A percentile compares a stretch with the other conserved stretches of the same genome.
These are phyloP conservation scores for Trachelus troglodyta DNA, from an alignment of 2,888 invertebrate species.

Conservation along the genomic window DNA sequence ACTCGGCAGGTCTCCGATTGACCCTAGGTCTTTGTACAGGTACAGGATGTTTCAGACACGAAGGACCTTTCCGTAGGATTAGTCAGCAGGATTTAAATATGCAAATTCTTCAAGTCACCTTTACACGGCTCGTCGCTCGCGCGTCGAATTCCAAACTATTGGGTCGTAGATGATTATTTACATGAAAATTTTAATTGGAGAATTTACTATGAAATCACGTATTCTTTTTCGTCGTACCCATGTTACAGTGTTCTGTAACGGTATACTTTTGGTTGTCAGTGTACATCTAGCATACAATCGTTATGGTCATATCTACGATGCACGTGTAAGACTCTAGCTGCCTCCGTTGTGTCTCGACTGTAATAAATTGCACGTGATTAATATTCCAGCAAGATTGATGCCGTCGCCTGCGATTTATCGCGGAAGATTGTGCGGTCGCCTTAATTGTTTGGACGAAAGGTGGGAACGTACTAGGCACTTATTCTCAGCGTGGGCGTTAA, in stretches of 20 bases:
- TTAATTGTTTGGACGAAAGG: neutral
- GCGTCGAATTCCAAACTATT: neutral
- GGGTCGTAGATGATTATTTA: neutral
- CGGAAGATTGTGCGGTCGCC: neutral
- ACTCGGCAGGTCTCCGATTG: neutral
- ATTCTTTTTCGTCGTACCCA: neutral
- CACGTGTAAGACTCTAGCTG: neutral
- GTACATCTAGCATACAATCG: neutral
- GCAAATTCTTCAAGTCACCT: neutral
- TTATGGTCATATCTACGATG: neutral
- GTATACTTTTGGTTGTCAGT: neutral
- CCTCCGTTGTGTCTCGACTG: slow-evolving; percentile 1
- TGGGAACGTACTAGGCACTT: neutral
- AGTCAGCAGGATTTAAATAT: neutral
- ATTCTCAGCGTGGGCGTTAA: neutral
- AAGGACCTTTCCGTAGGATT: neutral
- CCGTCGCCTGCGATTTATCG: neutral
- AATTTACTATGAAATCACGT: neutral
- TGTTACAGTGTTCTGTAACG: neutral
- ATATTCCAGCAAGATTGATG: slow-evolving; percentile 1
- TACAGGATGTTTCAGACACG: neutral
- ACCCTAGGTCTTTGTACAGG: neutral
- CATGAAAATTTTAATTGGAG: neutral
- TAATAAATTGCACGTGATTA: neutral
- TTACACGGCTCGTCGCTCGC: neutral